Conservation (phyloP, 2,888 invertebrate species). For the Platerodrilus igneus region DNA sequence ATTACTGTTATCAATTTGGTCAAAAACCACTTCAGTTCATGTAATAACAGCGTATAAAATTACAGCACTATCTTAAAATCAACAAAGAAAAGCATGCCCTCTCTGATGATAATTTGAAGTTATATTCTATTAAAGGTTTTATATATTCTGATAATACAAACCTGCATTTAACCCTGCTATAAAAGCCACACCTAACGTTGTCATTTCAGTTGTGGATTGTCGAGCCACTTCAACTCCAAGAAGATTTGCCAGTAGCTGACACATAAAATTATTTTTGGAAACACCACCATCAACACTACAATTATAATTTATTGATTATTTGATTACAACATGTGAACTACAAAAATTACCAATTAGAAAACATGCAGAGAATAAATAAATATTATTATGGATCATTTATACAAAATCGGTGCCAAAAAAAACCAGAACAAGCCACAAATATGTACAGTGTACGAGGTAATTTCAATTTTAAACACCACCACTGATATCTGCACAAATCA, state of each 20-base stretch:
- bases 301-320: conserved; percentile 29
- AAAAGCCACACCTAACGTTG: conserved; percentile 80
- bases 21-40: too few species aligned
- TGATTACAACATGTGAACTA: too few species aligned
- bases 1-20: too few species aligned
- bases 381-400: too few species aligned
- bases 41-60: not conserved
- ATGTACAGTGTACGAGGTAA: too few species aligned
- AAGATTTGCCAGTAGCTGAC: conserved; percentile 82
- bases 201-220: conserved; percentile 69
- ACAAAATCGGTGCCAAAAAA: too few species aligned
- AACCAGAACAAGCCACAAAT: too few species aligned
- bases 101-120: not conserved
- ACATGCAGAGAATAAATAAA: too few species aligned
- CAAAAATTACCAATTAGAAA: too few species aligned
- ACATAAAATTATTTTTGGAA: conserved; percentile 87
- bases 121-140: conserved; percentile 10
- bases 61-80: not conserved
- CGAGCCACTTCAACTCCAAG: conserved; percentile 72
- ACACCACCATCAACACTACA: conserved; percentile 93
- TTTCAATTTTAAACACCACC: too few species aligned
- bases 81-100: conserved; percentile 1
- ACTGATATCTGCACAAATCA: too few species aligned
- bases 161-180: conserved; percentile 79
- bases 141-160: conserved; percentile 43